phyloP scores from a whole-genome alignment of 2,888 invertebrate genomes.

The Hypolimnas misippus region DNA sequence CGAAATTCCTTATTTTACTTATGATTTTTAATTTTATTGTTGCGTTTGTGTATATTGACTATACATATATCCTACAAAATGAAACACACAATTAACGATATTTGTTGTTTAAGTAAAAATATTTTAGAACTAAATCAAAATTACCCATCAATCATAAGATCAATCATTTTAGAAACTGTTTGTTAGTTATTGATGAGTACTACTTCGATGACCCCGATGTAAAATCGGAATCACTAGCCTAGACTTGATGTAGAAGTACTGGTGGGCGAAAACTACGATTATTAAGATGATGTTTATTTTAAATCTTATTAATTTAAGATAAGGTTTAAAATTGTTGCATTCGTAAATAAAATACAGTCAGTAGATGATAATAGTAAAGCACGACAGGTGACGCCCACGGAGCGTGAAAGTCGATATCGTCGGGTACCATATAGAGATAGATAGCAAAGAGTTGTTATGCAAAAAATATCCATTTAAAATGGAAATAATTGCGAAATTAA shows the following conservation, averaged over 20 bases:
- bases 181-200: slow-evolving; percentile 23
- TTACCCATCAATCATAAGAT: neutral
- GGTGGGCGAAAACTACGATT: slow-evolving; percentile 30
- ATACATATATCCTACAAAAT: too few species aligned
- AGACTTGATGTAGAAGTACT: slow-evolving; percentile 34
- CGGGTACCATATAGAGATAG: slow-evolving; percentile 29
- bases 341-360: slow-evolving; percentile 8
- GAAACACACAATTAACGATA: too few species aligned
- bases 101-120: too few species aligned
- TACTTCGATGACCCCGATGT: slow-evolving; percentile 31
- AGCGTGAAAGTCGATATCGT: slow-evolving; percentile 62
- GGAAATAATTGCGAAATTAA: neutral
- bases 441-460: slow-evolving; percentile 8
- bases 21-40: too few species aligned
- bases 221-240: slow-evolving; percentile 36
- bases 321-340: slow-evolving; percentile 21
- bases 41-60: too few species aligned
- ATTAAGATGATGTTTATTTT: neutral
- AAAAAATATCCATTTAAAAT: slow-evolving; percentile 9
- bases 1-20: too few species aligned
- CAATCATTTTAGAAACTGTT: slow-evolving; percentile 8
- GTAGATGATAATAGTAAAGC: slow-evolving; percentile 50
- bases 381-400: slow-evolving; percentile 70
- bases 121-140: too few species aligned
- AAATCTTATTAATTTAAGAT: slow-evolving; percentile 14